Conservation (phyloP, 2,113 vertebrate species). For the Morone chrysops region DNA sequence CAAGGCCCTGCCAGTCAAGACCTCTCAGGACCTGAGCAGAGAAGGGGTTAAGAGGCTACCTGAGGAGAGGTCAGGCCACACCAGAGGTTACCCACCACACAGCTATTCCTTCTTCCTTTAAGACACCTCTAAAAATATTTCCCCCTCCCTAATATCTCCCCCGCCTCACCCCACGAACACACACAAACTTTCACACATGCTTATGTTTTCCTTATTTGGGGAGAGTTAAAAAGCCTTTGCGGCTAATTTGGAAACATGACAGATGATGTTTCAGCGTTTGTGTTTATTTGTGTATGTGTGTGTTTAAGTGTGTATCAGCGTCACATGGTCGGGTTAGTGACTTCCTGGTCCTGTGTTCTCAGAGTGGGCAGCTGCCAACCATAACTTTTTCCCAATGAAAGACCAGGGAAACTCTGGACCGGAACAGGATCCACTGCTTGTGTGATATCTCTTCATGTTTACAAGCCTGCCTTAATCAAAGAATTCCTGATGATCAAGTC, state of each 20-base stretch:
- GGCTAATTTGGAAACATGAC: slow-evolving; percentile 65
- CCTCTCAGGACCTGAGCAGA: slow-evolving; percentile 47
- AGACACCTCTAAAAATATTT: slow-evolving; percentile 71
- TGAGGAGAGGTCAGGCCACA: slow-evolving; percentile 75
- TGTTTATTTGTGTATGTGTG: slow-evolving; percentile 59
- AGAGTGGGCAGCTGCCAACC: slow-evolving; percentile 42
- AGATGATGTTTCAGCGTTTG: slow-evolving; percentile 58
- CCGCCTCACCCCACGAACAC: not conserved
- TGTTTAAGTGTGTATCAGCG: slow-evolving; percentile 33
- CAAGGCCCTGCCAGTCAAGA: slow-evolving; percentile 67
- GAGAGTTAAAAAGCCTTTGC: slow-evolving; percentile 51
- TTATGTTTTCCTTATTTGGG: slow-evolving; percentile 62
- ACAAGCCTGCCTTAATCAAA: not conserved
- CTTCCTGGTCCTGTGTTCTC: slow-evolving; percentile 27
- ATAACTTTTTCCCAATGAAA: slow-evolving; percentile 35
- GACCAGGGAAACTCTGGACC: not conserved
- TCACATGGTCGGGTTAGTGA: slow-evolving; percentile 17
- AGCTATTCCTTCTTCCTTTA: slow-evolving; percentile 56
- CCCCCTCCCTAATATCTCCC: not conserved
- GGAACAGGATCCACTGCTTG: not conserved
- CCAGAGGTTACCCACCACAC: slow-evolving; percentile 57
- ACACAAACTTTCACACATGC: slow-evolving; percentile 52
- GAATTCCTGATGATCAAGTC: slow-evolving; percentile 17
- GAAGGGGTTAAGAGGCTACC: slow-evolving; percentile 65
- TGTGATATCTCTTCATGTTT: not conserved